These are phyloP conservation scores for Emydocephalus ijimae DNA, from an alignment of 2,113 vertebrate genomes.

Conservation along the genomic window DNA sequence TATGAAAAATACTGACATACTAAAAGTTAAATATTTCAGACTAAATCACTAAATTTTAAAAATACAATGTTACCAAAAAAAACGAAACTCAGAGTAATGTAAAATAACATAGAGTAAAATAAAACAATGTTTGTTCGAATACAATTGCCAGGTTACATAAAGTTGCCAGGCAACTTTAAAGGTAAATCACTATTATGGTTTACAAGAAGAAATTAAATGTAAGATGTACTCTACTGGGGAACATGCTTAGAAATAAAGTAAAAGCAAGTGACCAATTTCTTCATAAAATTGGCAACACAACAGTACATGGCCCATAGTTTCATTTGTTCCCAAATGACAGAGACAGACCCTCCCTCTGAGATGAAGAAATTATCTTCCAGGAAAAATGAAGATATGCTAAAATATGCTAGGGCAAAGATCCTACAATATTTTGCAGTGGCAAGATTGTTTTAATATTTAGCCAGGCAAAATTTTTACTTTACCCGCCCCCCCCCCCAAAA, in stretches of 20 bases:
- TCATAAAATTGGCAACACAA: background rate
- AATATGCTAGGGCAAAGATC: background rate
- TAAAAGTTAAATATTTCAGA: background rate
- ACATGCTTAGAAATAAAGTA: background rate
- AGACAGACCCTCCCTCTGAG: background rate
- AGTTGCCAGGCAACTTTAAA: background rate
- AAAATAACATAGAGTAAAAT: background rate
- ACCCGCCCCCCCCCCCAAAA: too few relatives aligned
- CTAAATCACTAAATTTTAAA: background rate
- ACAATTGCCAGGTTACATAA: background rate
- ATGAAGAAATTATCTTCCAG: background rate
- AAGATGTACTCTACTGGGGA: background rate
- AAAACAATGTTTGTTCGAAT: background rate
- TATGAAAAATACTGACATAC: background rate
- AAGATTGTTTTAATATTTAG: background rate
- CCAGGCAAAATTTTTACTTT: background rate
- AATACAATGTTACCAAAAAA: background rate
- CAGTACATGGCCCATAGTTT: background rate
- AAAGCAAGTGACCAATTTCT: background rate
- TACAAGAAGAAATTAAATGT: background rate
- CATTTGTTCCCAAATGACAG: background rate
- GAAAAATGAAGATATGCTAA: background rate
- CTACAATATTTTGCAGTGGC: background rate
- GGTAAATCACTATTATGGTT: background rate
- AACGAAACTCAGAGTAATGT: background rate